phyloP scores from a whole-genome alignment of 64 coral and sea anemone species.

The Montipora efflorescens region DNA sequence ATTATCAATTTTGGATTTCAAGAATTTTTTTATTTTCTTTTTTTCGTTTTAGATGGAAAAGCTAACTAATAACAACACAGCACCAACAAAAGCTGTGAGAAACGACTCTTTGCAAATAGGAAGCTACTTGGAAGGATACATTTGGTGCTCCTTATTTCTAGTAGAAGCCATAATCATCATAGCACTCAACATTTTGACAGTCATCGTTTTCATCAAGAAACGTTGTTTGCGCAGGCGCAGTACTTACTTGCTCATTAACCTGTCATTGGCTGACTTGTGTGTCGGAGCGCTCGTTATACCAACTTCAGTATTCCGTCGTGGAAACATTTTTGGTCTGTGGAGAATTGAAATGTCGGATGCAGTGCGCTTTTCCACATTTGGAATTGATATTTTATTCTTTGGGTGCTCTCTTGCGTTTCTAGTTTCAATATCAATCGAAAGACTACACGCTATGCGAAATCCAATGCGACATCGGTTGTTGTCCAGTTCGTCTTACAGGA shows the following conservation, averaged over 20 bases:
- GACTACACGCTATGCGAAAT: slow-evolving; percentile 28
- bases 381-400: slow-evolving; percentile 9
- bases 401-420: slow-evolving; percentile 28
- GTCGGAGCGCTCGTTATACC: slow-evolving; percentile 3
- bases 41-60: too few relatives aligned
- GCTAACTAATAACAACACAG: too few relatives aligned
- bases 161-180: slow-evolving; percentile 6
- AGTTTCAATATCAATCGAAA: slow-evolving; percentile 30
- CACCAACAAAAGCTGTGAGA: neutral
- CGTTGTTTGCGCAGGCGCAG: neutral
- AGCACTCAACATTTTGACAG: neutral
- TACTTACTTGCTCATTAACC: slow-evolving; percentile 24
- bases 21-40: too few relatives aligned
- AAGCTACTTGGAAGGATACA: neutral
- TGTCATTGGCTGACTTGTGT: slow-evolving; percentile 21
- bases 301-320: neutral
- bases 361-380: neutral
- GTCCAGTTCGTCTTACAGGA: neutral
- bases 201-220: slow-evolving; percentile 8
- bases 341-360: neutral
- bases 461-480: slow-evolving; percentile 1
- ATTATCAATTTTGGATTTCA: too few relatives aligned
- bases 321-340: slow-evolving; percentile 25
- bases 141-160: slow-evolving; percentile 17
- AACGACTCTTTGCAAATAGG: neutral